Evolutionary conservation across 2,797 vertebrate genomes (phyloP), one percentile per base, ranked within the genome.

Genomic region (Cirrhinus molitorella): DNA sequence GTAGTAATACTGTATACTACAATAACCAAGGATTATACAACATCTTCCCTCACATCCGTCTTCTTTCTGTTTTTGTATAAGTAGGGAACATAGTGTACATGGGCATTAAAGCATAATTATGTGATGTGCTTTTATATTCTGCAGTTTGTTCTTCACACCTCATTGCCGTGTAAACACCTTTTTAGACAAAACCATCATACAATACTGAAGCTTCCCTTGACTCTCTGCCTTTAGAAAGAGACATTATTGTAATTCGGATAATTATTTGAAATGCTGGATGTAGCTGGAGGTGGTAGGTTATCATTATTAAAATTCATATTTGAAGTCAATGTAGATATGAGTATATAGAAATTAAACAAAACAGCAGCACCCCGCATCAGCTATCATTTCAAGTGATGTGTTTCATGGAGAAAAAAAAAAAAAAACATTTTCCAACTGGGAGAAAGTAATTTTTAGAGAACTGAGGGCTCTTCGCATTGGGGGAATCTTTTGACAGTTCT

Each of bases 241-340:
- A 53, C 63, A 67, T 82, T 51, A 25, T 83, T 71, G 43, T 85
- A 25, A 79, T 73, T 85, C 5, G 19, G 28, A 63, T 89, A 61
- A 74, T 70, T 71, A 28, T 66, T 83, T 84, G 71, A 83, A 87
- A 82, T 63, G 51, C 19, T 72, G 73, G 74, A 80, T 84, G 75
- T 28, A 67, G 23, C 83, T 73, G 11, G 34, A 67, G 75, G 47
- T 45, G 34, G 31, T 63, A 66, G 43, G 2, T 59, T 45, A 77
- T 80, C 84, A 79, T 88, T 88, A 85, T 83, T 90, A 53, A 84
- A 80, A 90, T 63, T 79, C 14, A 79, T 85, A 79, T 87, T 86
- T 81, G 23, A 71, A 71, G 68, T 80, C 47, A 25, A 21, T 82
- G 70, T 81, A 34, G 78, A 47, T 57, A 5, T 37, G 25, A 16